phyloP scores from a whole-genome alignment of 1,140 invertebrate species.

The Aphaenogaster floridana region DNA sequence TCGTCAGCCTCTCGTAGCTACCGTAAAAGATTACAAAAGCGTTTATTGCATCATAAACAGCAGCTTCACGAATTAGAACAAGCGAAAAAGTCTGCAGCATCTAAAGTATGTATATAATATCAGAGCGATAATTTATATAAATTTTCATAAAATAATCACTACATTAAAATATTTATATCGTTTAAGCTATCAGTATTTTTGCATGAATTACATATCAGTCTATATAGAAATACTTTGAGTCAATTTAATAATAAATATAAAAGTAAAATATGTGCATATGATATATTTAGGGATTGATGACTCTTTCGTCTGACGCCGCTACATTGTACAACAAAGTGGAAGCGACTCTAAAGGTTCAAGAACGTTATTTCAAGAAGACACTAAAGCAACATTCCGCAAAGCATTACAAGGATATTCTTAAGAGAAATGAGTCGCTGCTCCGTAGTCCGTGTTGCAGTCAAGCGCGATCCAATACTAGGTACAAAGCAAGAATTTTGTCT shows the following conservation, averaged over 20 bases:
- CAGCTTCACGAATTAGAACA: conserved; percentile 91
- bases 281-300: conserved; percentile 64
- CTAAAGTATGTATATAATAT: conserved; percentile 84
- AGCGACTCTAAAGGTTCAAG: conserved; percentile 88
- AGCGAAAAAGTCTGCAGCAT: conserved; percentile 88
- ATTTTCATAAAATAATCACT: conserved; percentile 6
- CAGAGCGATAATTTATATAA: background rate
- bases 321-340: conserved; percentile 87
- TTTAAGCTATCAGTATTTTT: background rate
- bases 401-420: conserved; percentile 82
- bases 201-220: background rate
- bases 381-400: conserved; percentile 83
- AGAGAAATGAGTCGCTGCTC: conserved; percentile 81
- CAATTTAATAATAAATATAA: background rate
- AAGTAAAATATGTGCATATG: conserved; percentile 13
- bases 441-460: conserved; percentile 77
- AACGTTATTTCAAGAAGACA: conserved; percentile 88
- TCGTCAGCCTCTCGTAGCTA: conserved; percentile 87
- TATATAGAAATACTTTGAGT: conserved; percentile 8
- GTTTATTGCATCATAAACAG: conserved; percentile 90
- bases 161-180: background rate
- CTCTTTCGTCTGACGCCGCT: conserved; percentile 85
- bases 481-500: background rate
- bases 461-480: conserved; percentile 78
- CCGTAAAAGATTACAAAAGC: conserved; percentile 91